Evolutionary conservation across 2,888 invertebrate species (phyloP), one percentile per base, ranked within the genome.

Genomic region (Synanthedon vespiformis): DNA sequence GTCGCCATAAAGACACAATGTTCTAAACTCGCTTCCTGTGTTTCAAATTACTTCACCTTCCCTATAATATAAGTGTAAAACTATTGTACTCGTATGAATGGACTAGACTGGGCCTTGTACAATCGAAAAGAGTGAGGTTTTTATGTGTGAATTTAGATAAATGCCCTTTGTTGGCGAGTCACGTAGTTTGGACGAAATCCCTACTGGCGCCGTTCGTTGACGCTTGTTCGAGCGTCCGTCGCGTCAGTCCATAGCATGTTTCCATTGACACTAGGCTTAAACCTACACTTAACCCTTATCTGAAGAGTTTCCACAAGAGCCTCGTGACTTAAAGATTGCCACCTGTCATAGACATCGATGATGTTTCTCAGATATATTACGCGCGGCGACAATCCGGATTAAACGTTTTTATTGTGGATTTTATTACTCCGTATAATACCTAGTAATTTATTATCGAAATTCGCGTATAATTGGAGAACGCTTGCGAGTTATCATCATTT

Each of bases 261-360:
- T 8, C n/a, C 13, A n/a, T 44, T 14, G 12, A n/a, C 12, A 10
- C 48, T 13, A 16, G 48, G 16, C 68, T 70, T 67, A 72, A 67
- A 74, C 72, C 70, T 61, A 60, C 64, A 70, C 72, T 72, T 70
- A 76, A 74, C 72, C 74, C 70, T 77, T 79, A 80, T 81, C 74
- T 65, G 59, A 58, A 60, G 69, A 63, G 64, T 62, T 57, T 52
- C 57, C 65, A 71, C 10, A 70, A 67, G 58, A 70, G 59, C 65
- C 74, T 75, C 74, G 77, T 77, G 79, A 77, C 74, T 74, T 54
- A 59, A 60, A 60, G 57, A 65, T 61, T 60, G 57, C 34, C 10
- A 34, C 34, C 34, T 34, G 2, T 34, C 8, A 34, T 34, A 8
- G 10, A 8, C 34, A 10, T 34, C 2, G 34, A 10, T 34, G 34